These are phyloP conservation scores for Sphyrna mokarran DNA, from an alignment of 2,113 vertebrate species.

Conservation along the genomic window DNA sequence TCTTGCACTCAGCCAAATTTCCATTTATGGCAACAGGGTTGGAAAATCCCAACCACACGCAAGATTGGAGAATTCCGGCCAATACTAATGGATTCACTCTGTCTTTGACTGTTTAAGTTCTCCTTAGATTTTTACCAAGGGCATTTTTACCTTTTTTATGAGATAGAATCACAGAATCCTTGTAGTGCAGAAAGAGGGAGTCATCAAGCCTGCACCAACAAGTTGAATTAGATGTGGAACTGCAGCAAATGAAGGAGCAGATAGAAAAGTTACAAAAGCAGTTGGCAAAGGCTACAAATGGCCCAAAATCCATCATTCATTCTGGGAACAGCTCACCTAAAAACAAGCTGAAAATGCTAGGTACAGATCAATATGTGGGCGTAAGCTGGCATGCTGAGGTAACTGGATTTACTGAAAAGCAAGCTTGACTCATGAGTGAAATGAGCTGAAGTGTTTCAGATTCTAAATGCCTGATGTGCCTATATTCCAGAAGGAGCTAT, in stretches of 20 bases:
- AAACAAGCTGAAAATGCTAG: neutral
- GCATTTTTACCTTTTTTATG: neutral
- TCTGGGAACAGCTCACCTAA: neutral
- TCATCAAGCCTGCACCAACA: too few species aligned
- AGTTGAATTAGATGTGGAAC: conserved; percentile 44
- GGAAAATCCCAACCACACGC: too few species aligned
- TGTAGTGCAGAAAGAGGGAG: too few species aligned
- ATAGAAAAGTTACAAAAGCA: conserved; percentile 61
- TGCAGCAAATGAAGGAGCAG: conserved; percentile 58
- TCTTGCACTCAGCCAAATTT: too few species aligned
- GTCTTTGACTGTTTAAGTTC: neutral
- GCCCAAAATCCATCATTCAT: neutral
- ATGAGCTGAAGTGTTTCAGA: neutral
- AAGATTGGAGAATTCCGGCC: too few species aligned
- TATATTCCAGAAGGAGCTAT: neutral
- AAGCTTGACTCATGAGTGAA: neutral
- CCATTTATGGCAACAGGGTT: too few species aligned
- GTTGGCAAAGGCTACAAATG: conserved; percentile 38
- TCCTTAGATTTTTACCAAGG: neutral
- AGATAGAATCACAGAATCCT: too few species aligned
- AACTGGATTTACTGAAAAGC: neutral
- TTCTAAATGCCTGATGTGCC: neutral
- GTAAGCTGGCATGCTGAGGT: neutral
- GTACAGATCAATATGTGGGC: neutral
- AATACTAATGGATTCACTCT: neutral